Conservation (phyloP, 2,888 invertebrate species). For the Melangyna quadrimaculata region DNA sequence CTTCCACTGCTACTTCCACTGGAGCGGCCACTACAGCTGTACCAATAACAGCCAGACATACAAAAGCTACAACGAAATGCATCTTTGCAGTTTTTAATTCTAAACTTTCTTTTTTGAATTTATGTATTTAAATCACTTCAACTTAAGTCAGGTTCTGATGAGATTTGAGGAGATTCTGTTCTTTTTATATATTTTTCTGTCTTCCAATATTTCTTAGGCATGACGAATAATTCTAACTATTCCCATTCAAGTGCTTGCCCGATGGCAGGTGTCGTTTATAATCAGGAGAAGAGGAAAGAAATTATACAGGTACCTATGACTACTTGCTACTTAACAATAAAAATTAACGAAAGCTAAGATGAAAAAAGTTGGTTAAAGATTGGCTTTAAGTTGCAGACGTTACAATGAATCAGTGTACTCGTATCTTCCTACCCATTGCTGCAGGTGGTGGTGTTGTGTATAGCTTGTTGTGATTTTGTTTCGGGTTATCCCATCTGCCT, state of each 20-base stretch:
- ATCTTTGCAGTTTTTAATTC: constrained; percentile 49
- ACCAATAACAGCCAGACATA: constrained; percentile 60
- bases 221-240: neutral
- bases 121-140: constrained; percentile 49
- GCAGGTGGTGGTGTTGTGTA: neutral
- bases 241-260: neutral
- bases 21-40: constrained; percentile 56
- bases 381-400: neutral
- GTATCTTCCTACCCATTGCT: neutral
- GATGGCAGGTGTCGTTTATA: neutral
- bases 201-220: neutral
- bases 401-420: constrained; percentile 4
- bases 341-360: constrained; percentile 3
- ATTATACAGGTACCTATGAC: no score
- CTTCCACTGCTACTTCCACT: constrained; percentile 4
- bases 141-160: constrained; percentile 61
- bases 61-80: constrained; percentile 71
- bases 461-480: constrained; percentile 15
- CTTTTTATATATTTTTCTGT: constrained; percentile 54
- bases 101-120: neutral
- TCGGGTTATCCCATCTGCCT: constrained; percentile 5
- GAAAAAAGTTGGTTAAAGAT: neutral
- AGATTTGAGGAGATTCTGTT: constrained; percentile 15
- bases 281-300: neutral
- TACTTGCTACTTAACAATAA: neutral